Evolutionary conservation across 2,888 invertebrate species (phyloP).

Genomic region (Perizoma affinitatum): DNA sequence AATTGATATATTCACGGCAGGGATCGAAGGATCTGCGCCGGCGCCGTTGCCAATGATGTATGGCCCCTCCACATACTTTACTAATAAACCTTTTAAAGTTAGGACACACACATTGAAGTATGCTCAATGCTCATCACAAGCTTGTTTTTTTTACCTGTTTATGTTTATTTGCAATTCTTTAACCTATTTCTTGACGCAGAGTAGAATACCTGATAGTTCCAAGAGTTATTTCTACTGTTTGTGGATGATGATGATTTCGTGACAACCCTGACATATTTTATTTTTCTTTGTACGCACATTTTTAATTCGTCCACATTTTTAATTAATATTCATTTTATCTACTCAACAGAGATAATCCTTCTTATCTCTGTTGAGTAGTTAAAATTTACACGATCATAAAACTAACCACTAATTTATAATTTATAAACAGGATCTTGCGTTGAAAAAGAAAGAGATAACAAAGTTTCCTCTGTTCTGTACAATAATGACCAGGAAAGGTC

Average conservation of each 20-base stretch:
- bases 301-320: too few species aligned
- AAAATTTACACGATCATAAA: constrained; percentile 21
- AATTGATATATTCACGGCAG: constrained; percentile 62
- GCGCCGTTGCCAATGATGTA: constrained; percentile 75
- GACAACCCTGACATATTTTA: too few species aligned
- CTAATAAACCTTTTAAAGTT: constrained; percentile 71
- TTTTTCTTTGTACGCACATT: too few species aligned
- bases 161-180: too few species aligned
- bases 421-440: constrained; percentile 5
- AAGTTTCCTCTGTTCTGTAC: constrained; percentile 50
- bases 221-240: too few species aligned
- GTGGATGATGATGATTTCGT: too few species aligned
- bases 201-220: too few species aligned
- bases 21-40: constrained; percentile 65
- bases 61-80: constrained; percentile 71
- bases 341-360: too few species aligned
- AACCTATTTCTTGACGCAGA: too few species aligned
- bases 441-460: constrained; percentile 63
- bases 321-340: too few species aligned
- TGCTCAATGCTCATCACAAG: constrained; percentile 42
- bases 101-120: constrained; percentile 57
- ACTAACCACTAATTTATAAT: constrained; percentile 18
- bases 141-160: too few species aligned
- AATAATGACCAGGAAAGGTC: constrained; percentile 52
- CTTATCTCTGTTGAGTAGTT: background rate